Percentiles rank a stretch among this genome's conserved stretches.
Evolutionary conservation across 1,140 invertebrate genomes (phyloP).

Genomic region (Trichonephila clavata): DNA sequence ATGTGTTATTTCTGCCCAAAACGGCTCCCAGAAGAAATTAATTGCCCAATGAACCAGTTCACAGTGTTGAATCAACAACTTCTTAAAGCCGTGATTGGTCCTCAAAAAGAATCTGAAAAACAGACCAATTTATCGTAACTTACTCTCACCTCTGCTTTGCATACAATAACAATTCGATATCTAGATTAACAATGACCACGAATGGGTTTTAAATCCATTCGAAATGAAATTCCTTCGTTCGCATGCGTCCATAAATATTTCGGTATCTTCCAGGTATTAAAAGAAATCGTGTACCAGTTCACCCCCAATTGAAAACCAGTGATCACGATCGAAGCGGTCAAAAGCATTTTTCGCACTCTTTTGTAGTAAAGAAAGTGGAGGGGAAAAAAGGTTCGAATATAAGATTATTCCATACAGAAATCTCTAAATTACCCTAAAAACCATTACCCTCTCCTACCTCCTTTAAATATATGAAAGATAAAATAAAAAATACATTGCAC

Average conservation of each 20-base stretch:
- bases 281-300: conserved; percentile 6
- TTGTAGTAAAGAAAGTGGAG: background rate
- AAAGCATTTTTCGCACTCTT: conserved; percentile 1
- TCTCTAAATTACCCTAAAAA: conserved; percentile 4
- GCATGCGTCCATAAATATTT: background rate
- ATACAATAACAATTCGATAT: conserved; percentile 19
- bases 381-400: background rate
- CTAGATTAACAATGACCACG: background rate
- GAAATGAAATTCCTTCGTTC: background rate
- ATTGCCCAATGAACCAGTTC: too few species aligned
- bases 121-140: too few species aligned
- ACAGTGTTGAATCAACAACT: too few species aligned
- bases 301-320: background rate
- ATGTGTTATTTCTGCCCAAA: background rate
- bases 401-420: background rate
- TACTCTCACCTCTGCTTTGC: background rate
- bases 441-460: background rate
- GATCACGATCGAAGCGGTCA: background rate
- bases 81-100: too few species aligned
- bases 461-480: background rate
- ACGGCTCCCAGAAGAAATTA: too few species aligned
- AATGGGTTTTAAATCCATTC: background rate
- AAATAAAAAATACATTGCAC: conserved; percentile 19
- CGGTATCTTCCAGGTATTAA: background rate
- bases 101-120: too few species aligned